Percentiles rank a stretch among this genome's conserved stretches.
These are phyloP conservation scores for Dolichoris vasculosae DNA, from an alignment of 1,140 invertebrate species.

Conservation along the genomic window DNA sequence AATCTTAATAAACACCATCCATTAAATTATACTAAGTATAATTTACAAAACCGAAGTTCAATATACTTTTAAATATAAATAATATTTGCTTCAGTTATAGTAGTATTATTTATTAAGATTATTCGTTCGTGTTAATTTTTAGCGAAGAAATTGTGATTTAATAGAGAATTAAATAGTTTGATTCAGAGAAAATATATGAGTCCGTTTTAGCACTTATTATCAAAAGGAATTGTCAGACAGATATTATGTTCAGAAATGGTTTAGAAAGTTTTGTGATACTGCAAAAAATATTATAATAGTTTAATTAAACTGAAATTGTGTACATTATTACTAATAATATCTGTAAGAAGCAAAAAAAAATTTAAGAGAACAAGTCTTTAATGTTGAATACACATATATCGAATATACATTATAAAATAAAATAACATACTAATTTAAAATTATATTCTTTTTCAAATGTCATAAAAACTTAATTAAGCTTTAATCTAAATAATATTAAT, in stretches of 20 bases:
- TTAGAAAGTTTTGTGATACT: conserved; percentile 35
- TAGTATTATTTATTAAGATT: conserved; percentile 36
- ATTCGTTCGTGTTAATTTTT: background rate
- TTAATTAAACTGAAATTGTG: conserved; percentile 25
- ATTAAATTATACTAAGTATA: background rate
- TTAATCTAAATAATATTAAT: background rate
- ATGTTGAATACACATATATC: background rate
- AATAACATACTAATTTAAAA: background rate
- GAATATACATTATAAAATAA: background rate
- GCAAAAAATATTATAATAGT: conserved; percentile 37
- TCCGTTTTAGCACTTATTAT: conserved; percentile 16
- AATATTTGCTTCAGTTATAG: conserved; percentile 12
- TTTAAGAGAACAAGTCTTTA: background rate
- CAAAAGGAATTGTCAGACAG: conserved; percentile 31
- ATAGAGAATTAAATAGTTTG: conserved; percentile 11
- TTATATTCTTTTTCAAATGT: background rate
- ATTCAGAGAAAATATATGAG: background rate
- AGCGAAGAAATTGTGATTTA: conserved; percentile 26
- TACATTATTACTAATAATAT: background rate
- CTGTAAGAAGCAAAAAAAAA: background rate
- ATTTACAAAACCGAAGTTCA: conserved; percentile 21
- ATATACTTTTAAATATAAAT: conserved; percentile 15
- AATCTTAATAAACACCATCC: background rate
- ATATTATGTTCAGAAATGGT: conserved; percentile 30
- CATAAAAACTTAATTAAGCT: background rate